Percentiles rank a stretch among this genome's conserved stretches.
These are phyloP conservation scores for Callithrix jacchus DNA, from an alignment of 2,113 vertebrate genomes.

Conservation along the genomic window DNA sequence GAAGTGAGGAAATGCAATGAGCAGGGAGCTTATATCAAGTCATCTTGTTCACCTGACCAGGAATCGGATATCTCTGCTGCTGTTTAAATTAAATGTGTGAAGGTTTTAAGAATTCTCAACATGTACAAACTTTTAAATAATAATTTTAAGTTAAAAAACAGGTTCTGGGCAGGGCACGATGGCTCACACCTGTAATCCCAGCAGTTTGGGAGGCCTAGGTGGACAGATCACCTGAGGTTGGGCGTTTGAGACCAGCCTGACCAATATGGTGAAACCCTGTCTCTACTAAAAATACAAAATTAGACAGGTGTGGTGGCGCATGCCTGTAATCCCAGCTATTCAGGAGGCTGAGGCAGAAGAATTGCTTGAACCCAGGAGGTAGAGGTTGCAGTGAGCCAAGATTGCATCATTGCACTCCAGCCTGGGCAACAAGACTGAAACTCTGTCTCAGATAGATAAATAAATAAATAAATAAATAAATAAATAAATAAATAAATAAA, in stretches of 20 bases:
- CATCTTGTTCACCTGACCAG: background rate
- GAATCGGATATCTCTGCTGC: background rate
- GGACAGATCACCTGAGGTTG: background rate
- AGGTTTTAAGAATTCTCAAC: slow-evolving; percentile 13
- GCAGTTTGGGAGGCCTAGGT: background rate
- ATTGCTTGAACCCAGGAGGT: no score
- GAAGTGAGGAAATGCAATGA: background rate
- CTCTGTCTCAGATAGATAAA: background rate
- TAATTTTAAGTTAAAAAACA: no score
- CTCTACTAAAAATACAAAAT: no score
- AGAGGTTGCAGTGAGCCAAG: no score
- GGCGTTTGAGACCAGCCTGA: background rate
- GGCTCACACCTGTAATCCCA: background rate
- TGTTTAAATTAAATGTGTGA: slow-evolving; percentile 21
- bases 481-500: background rate
- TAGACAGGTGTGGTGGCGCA: no score
- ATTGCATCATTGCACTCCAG: no score
- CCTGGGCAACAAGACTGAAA: background rate
- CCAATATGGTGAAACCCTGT: no score
- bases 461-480: background rate
- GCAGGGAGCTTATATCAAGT: background rate
- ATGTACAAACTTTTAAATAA: background rate
- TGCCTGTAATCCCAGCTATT: no score
- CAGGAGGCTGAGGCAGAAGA: no score
- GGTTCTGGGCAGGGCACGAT: background rate